Percentiles rank a stretch among this genome's conserved stretches.
phyloP scores from a whole-genome alignment of 2,113 vertebrate species.

The Epinephelus cyanopodus region DNA sequence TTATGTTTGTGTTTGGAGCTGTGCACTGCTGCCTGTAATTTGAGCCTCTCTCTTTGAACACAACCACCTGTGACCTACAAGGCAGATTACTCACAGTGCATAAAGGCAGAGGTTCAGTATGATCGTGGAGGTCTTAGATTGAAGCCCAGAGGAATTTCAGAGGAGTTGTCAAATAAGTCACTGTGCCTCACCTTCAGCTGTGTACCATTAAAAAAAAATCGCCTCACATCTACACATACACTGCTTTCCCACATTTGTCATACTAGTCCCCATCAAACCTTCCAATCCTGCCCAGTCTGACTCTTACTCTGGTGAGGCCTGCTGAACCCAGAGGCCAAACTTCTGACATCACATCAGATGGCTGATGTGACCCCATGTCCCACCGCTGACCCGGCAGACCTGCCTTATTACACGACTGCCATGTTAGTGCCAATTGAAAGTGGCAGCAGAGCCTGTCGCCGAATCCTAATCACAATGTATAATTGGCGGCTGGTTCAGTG shows the following conservation, averaged over 20 bases:
- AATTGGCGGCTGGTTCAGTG: slow-evolving; percentile 45
- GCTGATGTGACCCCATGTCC: slow-evolving; percentile 65
- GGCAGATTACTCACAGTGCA: neutral
- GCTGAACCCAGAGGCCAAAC: slow-evolving; percentile 22
- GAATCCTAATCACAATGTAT: slow-evolving; percentile 75
- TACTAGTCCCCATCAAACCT: slow-evolving; percentile 11
- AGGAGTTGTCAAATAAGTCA: neutral
- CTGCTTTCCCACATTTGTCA: slow-evolving; percentile 12
- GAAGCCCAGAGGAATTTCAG: neutral
- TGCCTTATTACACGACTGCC: slow-evolving; percentile 70
- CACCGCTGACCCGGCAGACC: slow-evolving; percentile 66
- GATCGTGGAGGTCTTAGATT: neutral
- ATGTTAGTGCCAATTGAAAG: slow-evolving; percentile 77
- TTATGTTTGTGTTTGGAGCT: neutral
- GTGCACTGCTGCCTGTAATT: neutral
- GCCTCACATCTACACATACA: neutral
- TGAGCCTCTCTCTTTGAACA: neutral
- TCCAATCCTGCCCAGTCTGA: slow-evolving; percentile 1
- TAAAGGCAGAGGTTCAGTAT: neutral
- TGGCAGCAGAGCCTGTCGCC: slow-evolving; percentile 65
- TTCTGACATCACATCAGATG: slow-evolving; percentile 62
- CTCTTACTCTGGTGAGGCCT: slow-evolving; percentile 20
- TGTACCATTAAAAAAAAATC: neutral
- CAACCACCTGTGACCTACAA: neutral
- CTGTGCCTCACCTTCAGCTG: neutral